A percentile compares a stretch with the other conserved stretches of the same genome.
These are phyloP conservation scores for Xylocampa areola DNA, from an alignment of 2,888 invertebrate species.

Conservation along the genomic window DNA sequence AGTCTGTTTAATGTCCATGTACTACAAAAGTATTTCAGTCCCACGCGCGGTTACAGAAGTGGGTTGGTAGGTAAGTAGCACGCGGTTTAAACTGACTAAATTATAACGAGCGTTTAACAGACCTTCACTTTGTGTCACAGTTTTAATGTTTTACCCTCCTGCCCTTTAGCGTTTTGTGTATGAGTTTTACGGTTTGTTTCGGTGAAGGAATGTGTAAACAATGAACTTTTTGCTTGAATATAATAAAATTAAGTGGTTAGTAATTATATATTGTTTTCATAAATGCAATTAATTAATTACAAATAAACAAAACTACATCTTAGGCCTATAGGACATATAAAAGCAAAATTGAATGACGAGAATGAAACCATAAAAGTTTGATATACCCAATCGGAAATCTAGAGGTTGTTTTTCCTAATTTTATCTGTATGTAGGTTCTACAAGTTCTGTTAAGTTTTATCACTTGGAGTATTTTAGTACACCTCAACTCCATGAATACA, in stretches of 20 bases:
- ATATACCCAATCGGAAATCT: no score
- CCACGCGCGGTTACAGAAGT: no score
- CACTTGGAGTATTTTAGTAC: background rate
- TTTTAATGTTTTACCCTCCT: constrained; percentile 9
- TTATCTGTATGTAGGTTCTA: no score
- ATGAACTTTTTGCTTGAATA: constrained; percentile 2
- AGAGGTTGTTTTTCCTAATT: no score
- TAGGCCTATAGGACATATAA: no score
- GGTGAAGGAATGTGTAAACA: background rate
- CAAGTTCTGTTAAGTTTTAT: background rate
- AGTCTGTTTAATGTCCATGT: no score
- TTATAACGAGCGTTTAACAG: background rate
- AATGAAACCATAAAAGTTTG: no score
- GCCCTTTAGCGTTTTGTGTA: no score
- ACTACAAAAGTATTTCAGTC: no score
- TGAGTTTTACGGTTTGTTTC: background rate
- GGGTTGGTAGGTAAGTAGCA: background rate
- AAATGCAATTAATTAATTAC: no score
- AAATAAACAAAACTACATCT: no score
- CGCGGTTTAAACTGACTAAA: constrained; percentile 10
- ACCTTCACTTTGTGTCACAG: constrained; percentile 3
- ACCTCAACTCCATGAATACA: background rate
- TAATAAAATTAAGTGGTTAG: background rate
- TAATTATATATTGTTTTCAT: background rate
- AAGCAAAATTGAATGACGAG: no score